Conservation (phyloP, 64 coral and sea anemone species). For the Stichodactyla mertensii region DNA sequence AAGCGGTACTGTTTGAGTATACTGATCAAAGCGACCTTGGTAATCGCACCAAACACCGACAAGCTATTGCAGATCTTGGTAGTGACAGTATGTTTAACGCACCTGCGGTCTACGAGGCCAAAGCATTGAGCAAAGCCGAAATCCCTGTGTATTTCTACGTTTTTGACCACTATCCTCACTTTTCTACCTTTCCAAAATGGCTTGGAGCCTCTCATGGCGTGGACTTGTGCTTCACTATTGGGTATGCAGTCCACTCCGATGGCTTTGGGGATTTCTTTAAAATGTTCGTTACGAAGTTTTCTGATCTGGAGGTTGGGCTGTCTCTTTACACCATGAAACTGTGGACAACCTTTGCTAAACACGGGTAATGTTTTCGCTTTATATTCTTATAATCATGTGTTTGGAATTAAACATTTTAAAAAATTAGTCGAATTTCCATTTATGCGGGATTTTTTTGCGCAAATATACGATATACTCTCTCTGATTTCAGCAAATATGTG, state of each 20-base stretch:
- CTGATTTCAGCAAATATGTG: no score
- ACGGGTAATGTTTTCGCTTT: constrained; percentile 16
- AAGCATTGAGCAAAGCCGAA: constrained; percentile 2
- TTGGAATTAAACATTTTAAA: no score
- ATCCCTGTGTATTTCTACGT: constrained; percentile 39
- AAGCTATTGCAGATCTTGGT: background rate
- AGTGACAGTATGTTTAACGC: background rate
- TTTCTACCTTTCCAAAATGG: constrained; percentile 35
- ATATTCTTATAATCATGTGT: no score
- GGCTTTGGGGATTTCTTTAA: background rate
- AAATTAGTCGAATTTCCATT: no score
- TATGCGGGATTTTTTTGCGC: no score
- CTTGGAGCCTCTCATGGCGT: constrained; percentile 36
- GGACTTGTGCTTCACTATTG: constrained; percentile 30
- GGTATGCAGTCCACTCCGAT: background rate
- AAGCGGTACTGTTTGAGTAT: no score
- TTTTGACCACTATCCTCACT: constrained; percentile 36
- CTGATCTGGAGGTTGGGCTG: constrained; percentile 6
- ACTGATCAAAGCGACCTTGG: no score
- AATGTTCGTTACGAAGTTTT: background rate
- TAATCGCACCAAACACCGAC: no score
- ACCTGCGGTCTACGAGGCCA: constrained; percentile 2
- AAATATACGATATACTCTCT: no score
- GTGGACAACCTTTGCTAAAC: constrained; percentile 73
- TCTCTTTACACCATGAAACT: constrained; percentile 50